Evolutionary conservation across 2,888 invertebrate species (phyloP).

Genomic region (Diaperis boleti): DNA sequence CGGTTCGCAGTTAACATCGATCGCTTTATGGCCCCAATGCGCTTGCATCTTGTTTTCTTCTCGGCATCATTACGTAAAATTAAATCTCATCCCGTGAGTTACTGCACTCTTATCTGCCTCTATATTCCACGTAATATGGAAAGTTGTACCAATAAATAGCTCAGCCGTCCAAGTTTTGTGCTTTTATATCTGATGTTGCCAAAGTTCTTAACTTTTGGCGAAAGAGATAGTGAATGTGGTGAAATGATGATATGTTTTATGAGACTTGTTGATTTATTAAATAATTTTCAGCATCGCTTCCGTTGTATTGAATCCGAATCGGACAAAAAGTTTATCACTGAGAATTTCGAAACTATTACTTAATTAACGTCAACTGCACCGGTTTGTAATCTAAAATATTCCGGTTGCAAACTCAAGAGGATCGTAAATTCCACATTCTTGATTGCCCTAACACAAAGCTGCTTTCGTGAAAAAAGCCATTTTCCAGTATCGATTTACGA

Average conservation of each 20-base stretch:
- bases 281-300: conserved; percentile 1
- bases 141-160: conserved; percentile 38
- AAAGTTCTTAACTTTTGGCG: conserved; percentile 47
- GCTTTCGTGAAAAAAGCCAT: conserved; percentile 5
- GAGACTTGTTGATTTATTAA: conserved; percentile 38
- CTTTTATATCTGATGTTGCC: conserved; percentile 36
- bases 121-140: conserved; percentile 38
- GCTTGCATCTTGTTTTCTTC: conserved; percentile 4
- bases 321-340: conserved; percentile 1
- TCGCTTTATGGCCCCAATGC: too few relatives aligned
- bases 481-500: conserved; percentile 12
- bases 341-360: conserved; percentile 29
- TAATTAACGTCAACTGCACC: conserved; percentile 29
- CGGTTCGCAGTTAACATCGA: too few relatives aligned
- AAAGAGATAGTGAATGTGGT: conserved; percentile 46
- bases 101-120: conserved; percentile 26
- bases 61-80: conserved; percentile 14
- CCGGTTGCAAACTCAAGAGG: not conserved
- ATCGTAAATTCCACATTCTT: conserved; percentile 1
- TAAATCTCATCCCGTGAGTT: conserved; percentile 29
- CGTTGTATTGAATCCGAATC: conserved; percentile 14
- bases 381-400: conserved; percentile 11
- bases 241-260: conserved; percentile 46
- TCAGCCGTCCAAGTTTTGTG: conserved; percentile 17
- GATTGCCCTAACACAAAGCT: not conserved